A percentile compares a stretch with the other conserved stretches of the same genome.
These are phyloP conservation scores for Eubasilissa regina DNA, from an alignment of 1,140 invertebrate species.

Conservation along the genomic window DNA sequence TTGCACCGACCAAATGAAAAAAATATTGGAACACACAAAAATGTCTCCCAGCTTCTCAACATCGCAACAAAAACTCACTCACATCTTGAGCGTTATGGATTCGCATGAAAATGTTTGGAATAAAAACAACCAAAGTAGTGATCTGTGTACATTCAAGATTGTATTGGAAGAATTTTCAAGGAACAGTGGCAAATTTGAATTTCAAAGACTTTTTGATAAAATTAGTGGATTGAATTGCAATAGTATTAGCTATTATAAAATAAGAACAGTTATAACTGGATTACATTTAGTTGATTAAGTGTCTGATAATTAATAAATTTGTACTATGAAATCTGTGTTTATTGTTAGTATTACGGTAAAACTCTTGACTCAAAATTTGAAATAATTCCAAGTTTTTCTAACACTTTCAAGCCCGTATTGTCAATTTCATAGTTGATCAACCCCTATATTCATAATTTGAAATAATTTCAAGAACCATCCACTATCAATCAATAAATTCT, in stretches of 20 bases:
- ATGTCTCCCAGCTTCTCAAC: not conserved
- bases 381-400: no score
- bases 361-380: no score
- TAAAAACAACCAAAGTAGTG: not conserved
- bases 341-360: no score
- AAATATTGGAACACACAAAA: slow-evolving; percentile 22
- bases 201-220: not conserved
- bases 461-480: no score
- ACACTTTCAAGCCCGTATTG: no score
- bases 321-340: not conserved
- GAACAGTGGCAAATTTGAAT: not conserved
- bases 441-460: no score
- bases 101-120: not conserved
- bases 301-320: not conserved
- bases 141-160: not conserved
- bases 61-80: not conserved
- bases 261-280: not conserved
- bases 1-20: slow-evolving; percentile 45
- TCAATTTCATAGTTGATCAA: no score
- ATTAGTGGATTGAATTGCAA: not conserved
- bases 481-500: no score
- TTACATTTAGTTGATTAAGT: slow-evolving; percentile 1
- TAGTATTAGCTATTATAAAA: not conserved
- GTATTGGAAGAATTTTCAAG: slow-evolving; percentile 1
- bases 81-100: not conserved